Percentiles rank a stretch among this genome's conserved stretches.
Conservation (phyloP, 2,113 vertebrate species). For the Synchiropus splendidus region DNA sequence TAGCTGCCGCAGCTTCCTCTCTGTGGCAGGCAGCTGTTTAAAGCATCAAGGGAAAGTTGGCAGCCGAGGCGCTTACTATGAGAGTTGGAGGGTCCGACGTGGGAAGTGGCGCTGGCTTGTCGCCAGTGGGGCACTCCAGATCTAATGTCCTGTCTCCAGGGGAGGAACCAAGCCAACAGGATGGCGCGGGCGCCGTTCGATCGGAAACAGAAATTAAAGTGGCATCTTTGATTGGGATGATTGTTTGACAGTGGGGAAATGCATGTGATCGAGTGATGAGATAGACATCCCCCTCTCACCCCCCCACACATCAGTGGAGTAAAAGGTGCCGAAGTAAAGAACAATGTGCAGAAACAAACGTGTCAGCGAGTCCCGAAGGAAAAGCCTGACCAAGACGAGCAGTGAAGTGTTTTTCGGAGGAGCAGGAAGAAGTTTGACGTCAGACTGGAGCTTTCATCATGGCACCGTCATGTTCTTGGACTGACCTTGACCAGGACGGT, state of each 20-base stretch:
- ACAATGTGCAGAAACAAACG: slow-evolving; percentile 40
- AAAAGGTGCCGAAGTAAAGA: slow-evolving; percentile 3
- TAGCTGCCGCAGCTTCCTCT: slow-evolving; percentile 35
- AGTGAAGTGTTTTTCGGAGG: slow-evolving; percentile 7
- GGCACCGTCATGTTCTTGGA: neutral
- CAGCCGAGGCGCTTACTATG: slow-evolving; percentile 31
- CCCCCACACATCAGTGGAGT: slow-evolving; percentile 33
- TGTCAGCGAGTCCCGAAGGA: slow-evolving; percentile 5
- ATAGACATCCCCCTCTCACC: slow-evolving; percentile 4
- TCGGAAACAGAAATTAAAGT: slow-evolving; percentile 26
- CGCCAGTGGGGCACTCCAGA: slow-evolving; percentile 40
- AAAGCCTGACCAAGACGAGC: slow-evolving; percentile 5
- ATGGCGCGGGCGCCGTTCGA: slow-evolving; percentile 24
- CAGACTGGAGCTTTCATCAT: no score
- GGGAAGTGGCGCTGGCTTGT: slow-evolving; percentile 31
- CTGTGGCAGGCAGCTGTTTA: slow-evolving; percentile 41
- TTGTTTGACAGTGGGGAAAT: neutral
- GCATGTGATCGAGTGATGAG: neutral
- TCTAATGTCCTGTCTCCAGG: slow-evolving; percentile 47
- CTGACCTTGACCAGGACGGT: slow-evolving; percentile 74
- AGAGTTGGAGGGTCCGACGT: slow-evolving; percentile 22
- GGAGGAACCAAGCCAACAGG: slow-evolving; percentile 42
- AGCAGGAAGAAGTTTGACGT: no score
- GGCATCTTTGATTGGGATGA: slow-evolving; percentile 17
- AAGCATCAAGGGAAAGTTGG: slow-evolving; percentile 50